Percentiles rank a stretch among this genome's conserved stretches.
Evolutionary conservation across 2,888 invertebrate species (phyloP).

Genomic region (Chamaedrilus cognettii): DNA sequence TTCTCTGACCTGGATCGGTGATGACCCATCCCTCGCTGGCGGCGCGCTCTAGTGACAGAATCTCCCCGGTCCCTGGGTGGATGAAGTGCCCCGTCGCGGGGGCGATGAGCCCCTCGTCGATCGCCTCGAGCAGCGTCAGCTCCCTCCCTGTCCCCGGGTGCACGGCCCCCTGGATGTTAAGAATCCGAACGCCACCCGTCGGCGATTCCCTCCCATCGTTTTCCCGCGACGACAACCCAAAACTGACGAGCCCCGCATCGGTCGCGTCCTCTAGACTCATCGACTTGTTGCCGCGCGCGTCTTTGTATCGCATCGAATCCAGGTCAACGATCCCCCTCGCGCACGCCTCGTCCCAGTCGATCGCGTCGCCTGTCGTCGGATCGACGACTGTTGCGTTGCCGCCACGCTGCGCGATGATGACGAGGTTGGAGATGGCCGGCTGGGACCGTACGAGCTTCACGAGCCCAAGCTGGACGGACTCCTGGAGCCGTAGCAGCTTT

Average conservation of each 20-base stretch:
- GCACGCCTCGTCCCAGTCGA: constrained; percentile 68
- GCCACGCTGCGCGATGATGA: constrained; percentile 12
- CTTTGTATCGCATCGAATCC: constrained; percentile 28
- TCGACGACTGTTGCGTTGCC: constrained; percentile 44
- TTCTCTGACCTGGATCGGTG: no score
- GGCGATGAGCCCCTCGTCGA: constrained; percentile 76
- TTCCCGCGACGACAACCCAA: background rate
- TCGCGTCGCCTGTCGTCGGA: constrained; percentile 77
- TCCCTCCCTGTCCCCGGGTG: constrained; percentile 64
- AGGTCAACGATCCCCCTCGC: constrained; percentile 31
- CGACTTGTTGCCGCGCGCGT: constrained; percentile 80
- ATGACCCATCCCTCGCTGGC: constrained; percentile 66
- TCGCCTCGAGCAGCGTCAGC: constrained; percentile 88
- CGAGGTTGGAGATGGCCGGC: background rate
- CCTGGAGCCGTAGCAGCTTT: constrained; percentile 71
- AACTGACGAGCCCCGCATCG: constrained; percentile 28
- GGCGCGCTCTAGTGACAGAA: constrained; percentile 70
- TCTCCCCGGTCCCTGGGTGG: constrained; percentile 68
- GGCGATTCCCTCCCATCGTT: background rate
- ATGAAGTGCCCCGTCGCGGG: constrained; percentile 72
- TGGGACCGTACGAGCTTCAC: constrained; percentile 31
- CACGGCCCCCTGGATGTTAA: constrained; percentile 65
- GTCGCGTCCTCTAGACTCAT: constrained; percentile 66
- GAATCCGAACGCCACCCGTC: constrained; percentile 64
- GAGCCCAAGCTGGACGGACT: constrained; percentile 67